phyloP scores from a whole-genome alignment of 2,888 invertebrate genomes.

The Uropetala carovei region DNA sequence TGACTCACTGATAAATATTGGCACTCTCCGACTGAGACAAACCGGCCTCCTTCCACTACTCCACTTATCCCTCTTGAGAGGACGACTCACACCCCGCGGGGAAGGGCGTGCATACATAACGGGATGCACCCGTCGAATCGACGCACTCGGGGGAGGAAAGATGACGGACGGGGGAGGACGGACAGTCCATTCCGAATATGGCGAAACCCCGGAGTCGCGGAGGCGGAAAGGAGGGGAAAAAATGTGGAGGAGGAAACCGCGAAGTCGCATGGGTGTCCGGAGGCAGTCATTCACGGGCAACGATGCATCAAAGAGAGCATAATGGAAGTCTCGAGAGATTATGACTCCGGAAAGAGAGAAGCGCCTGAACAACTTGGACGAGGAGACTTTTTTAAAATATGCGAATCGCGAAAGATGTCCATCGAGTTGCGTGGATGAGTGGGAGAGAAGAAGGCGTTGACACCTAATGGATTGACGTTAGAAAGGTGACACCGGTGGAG shows the following conservation, averaged over 20 bases:
- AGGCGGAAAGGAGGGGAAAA: background rate
- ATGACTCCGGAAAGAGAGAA: background rate
- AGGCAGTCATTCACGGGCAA: background rate
- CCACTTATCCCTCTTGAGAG: too few relatives aligned
- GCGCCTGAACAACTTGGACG: background rate
- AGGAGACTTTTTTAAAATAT: background rate
- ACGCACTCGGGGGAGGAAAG: background rate
- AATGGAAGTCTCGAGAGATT: background rate
- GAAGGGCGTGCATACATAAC: background rate
- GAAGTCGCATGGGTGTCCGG: background rate
- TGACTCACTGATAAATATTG: background rate
- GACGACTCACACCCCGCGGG: too few relatives aligned
- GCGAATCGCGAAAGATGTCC: background rate
- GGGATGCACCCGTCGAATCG: background rate
- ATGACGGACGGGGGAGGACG: background rate
- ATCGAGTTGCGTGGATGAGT: background rate
- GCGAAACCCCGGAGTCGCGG: background rate
- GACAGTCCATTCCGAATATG: background rate
- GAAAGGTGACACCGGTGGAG: too few relatives aligned
- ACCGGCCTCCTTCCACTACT: background rate
- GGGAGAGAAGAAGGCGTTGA: background rate
- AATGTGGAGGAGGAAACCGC: background rate
- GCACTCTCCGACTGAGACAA: background rate
- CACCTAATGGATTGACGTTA: too few relatives aligned
- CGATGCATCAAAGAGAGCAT: constrained; percentile 25